A percentile compares a stretch with the other conserved stretches of the same genome.
Evolutionary conservation across 1,140 invertebrate species (phyloP).

Genomic region (Marisa cornuarietis): DNA sequence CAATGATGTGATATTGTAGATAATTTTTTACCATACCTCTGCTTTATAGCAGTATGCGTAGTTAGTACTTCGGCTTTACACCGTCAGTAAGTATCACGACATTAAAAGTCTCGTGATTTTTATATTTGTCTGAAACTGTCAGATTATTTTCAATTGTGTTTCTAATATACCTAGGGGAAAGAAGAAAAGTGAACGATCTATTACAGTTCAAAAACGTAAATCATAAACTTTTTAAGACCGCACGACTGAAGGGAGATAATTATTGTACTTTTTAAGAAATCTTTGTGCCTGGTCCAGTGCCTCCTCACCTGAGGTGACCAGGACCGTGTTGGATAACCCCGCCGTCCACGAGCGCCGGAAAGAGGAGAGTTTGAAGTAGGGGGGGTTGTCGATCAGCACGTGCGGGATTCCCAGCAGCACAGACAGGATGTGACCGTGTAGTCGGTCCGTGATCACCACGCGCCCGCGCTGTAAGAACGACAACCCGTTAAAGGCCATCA

Average conservation of each 20-base stretch:
- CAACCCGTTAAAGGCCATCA: constrained; percentile 25
- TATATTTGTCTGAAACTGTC: no score
- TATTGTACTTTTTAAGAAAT: constrained; percentile 20
- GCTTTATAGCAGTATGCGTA: no score
- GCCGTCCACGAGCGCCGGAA: constrained; percentile 35
- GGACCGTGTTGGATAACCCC: constrained; percentile 6
- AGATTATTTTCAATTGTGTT: no score
- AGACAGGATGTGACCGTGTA: constrained; percentile 38
- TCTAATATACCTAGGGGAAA: no score
- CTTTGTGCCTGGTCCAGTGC: constrained; percentile 16
- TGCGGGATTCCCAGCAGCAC: constrained; percentile 34
- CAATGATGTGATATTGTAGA: no score
- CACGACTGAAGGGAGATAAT: constrained; percentile 1
- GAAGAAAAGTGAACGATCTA: no score
- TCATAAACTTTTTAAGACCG: no score
- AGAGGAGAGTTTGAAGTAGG: constrained; percentile 24
- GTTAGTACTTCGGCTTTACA: no score
- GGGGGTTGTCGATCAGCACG: constrained; percentile 34
- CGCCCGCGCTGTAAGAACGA: constrained; percentile 22
- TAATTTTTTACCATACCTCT: no score
- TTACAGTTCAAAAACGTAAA: no score
- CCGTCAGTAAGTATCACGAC: no score
- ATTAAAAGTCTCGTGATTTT: no score
- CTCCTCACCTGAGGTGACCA: constrained; percentile 7
- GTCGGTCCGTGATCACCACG: constrained; percentile 36